Conservation (phyloP, 2,113 vertebrate species). For the Labeo rohita region DNA sequence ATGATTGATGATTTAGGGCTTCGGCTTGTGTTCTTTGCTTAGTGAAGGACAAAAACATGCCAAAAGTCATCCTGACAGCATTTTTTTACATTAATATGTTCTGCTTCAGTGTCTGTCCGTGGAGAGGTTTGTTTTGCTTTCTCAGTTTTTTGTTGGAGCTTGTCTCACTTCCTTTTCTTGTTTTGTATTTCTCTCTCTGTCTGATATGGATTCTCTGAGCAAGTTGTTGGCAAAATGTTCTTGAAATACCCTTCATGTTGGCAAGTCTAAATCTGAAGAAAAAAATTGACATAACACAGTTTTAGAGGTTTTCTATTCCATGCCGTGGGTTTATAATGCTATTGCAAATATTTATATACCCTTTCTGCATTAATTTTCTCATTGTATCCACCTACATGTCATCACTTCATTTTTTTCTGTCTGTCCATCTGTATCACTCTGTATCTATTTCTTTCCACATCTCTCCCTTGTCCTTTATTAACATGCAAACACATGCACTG, state of each 20-base stretch:
- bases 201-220: background rate
- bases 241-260: background rate
- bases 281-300: too few relatives aligned
- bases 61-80: background rate
- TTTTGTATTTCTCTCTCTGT: background rate
- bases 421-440: constrained; percentile 4
- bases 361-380: background rate
- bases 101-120: background rate
- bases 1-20: too few relatives aligned
- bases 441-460: background rate
- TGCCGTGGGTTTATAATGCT: background rate
- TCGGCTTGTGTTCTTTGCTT: too few relatives aligned
- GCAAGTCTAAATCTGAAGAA: background rate
- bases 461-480: background rate
- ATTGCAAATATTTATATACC: background rate
- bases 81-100: background rate
- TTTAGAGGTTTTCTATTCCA: background rate
- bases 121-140: constrained; percentile 40
- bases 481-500: background rate
- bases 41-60: too few relatives aligned
- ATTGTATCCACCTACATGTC: background rate
- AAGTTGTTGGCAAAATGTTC: background rate
- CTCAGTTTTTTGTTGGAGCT: constrained; percentile 36
- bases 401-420: background rate
- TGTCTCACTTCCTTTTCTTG: constrained; percentile 19